Conservation (phyloP, 2,888 invertebrate genomes). For the Neoaliturus tenellus region DNA sequence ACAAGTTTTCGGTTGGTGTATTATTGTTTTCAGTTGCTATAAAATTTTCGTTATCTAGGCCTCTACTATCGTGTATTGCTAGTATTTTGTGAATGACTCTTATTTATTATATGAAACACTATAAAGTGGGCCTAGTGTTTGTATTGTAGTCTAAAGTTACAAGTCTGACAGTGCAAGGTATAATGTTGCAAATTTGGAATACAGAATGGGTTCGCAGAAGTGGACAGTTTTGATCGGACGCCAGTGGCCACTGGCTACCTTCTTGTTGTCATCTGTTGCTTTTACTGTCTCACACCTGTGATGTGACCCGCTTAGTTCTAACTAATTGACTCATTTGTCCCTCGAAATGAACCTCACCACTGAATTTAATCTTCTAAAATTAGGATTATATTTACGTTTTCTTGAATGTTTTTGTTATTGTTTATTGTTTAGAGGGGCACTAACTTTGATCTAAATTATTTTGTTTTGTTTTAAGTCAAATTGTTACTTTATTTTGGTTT, state of each 20-base stretch:
- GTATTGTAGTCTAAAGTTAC: background rate
- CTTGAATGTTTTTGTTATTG: no score
- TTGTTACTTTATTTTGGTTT: no score
- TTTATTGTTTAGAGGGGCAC: no score
- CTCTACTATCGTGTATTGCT: no score
- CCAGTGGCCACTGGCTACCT: background rate
- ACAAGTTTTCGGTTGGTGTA: no score
- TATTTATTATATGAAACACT: no score
- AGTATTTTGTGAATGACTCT: background rate
- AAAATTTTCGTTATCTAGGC: no score
- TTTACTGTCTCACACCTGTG: background rate
- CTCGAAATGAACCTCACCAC: background rate
- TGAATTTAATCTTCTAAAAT: background rate
- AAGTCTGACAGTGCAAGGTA: background rate
- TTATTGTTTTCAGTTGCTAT: no score
- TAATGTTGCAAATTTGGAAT: background rate
- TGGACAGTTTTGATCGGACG: slow-evolving; percentile 1
- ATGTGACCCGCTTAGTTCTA: background rate
- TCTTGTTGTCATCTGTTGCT: background rate
- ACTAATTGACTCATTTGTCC: background rate
- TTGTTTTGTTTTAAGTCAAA: no score
- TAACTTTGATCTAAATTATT: no score
- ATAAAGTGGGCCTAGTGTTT: no score
- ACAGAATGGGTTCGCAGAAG: background rate
- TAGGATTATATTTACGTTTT: no score